A percentile compares a stretch with the other conserved stretches of the same genome.
Conservation (phyloP, 2,113 vertebrate species). For the Geothlypis trichas region DNA sequence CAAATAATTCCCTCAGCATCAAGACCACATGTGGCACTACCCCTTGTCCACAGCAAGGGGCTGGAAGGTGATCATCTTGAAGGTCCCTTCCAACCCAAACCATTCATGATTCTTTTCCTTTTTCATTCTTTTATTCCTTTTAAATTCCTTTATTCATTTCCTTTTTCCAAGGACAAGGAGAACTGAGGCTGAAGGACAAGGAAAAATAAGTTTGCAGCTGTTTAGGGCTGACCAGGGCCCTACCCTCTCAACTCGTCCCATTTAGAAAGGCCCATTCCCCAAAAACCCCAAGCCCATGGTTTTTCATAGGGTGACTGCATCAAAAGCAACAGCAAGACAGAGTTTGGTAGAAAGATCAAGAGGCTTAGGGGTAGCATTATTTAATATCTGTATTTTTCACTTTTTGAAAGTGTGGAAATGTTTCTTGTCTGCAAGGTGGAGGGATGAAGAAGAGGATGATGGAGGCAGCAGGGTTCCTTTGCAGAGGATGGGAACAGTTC, state of each 20-base stretch:
- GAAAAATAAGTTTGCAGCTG: neutral
- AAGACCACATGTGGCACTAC: neutral
- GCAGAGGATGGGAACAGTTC: neutral
- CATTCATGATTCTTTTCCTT: neutral
- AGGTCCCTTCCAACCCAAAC: neutral
- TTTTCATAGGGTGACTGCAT: neutral
- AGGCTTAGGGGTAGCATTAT: neutral
- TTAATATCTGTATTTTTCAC: neutral
- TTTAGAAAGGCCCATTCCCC: neutral
- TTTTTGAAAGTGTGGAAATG: neutral
- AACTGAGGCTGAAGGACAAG: neutral
- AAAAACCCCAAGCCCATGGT: accelerated
- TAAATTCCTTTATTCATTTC: no score
- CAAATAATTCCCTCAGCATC: accelerated
- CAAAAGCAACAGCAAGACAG: neutral
- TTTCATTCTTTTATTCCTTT: neutral
- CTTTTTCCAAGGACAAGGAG: neutral
- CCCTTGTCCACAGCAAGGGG: no score
- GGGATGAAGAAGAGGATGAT: neutral
- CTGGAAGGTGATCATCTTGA: neutral
- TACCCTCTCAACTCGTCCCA: neutral
- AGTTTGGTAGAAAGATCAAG: neutral
- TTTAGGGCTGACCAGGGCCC: neutral
- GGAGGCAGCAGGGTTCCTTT: neutral
- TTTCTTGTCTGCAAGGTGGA: neutral